Percentiles rank a stretch among this genome's conserved stretches.
phyloP scores from a whole-genome alignment of 2,113 vertebrate genomes.

The Synodontis membranacea region DNA sequence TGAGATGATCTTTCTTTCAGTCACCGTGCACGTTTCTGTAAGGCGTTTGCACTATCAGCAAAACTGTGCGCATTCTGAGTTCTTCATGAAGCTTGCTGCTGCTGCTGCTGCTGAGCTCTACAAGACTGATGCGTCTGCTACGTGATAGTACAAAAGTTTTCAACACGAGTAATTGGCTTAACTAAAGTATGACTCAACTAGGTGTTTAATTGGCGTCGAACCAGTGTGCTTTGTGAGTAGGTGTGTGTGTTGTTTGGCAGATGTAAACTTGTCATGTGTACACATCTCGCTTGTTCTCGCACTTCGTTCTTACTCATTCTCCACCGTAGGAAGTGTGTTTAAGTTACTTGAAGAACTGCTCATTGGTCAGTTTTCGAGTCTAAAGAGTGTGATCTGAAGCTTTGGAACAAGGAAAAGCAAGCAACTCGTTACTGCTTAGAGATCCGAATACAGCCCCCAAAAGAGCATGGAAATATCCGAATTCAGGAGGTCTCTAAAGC shows the following conservation, averaged over 20 bases:
- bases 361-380: neutral
- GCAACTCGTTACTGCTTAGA: neutral
- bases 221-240: neutral
- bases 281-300: neutral
- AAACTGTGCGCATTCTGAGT: neutral
- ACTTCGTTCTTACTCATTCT: neutral
- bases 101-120: neutral
- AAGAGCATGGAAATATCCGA: neutral
- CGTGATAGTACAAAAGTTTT: neutral
- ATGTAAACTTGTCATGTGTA: neutral
- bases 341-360: neutral
- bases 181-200: neutral
- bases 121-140: neutral
- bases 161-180: neutral
- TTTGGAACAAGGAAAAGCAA: neutral
- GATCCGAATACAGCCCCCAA: neutral
- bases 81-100: neutral
- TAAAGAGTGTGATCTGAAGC: neutral
- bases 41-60: constrained; percentile 10
- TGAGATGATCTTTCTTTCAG: neutral
- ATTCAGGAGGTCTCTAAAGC: neutral
- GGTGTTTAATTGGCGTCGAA: neutral
- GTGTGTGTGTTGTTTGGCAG: neutral
- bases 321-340: neutral
- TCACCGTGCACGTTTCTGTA: neutral